phyloP scores from a whole-genome alignment of 2,113 vertebrate genomes.

The Alligator mississippiensis region DNA sequence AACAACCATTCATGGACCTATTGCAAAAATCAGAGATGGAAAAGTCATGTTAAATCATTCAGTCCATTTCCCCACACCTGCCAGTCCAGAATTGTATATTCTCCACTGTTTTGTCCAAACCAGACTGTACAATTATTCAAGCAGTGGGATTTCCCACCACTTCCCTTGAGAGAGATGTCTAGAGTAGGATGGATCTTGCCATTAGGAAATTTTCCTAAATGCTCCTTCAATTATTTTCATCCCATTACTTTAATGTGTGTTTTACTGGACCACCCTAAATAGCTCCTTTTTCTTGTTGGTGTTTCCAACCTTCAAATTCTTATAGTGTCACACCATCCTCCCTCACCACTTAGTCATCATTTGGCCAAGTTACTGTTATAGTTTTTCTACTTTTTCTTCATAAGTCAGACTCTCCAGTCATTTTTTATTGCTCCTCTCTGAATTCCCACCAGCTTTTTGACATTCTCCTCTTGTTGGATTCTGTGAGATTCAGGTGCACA shows the following conservation, averaged over 20 bases:
- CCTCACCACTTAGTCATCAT: neutral
- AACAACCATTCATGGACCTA: neutral
- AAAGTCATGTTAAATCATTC: conserved; percentile 12
- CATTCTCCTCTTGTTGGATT: neutral
- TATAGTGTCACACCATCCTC: neutral
- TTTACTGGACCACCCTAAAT: neutral
- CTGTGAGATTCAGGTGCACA: neutral
- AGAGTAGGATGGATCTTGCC: neutral
- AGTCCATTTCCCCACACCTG: neutral
- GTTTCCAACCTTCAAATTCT: neutral
- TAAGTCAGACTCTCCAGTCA: neutral
- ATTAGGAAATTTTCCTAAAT: neutral
- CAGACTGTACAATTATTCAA: neutral
- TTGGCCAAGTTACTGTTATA: neutral
- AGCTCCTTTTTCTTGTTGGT: neutral
- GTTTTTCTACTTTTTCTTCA: neutral
- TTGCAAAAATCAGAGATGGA: neutral
- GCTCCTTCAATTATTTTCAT: neutral
- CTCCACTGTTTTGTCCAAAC: conserved; percentile 11
- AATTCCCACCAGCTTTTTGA: neutral
- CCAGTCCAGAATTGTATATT: neutral
- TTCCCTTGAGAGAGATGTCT: conserved; percentile 1
- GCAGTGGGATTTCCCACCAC: neutral
- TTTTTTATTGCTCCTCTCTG: neutral
- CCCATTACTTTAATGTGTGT: neutral